Evolutionary conservation across 2,888 invertebrate genomes (phyloP).

Genomic region (Cerastis leucographa): DNA sequence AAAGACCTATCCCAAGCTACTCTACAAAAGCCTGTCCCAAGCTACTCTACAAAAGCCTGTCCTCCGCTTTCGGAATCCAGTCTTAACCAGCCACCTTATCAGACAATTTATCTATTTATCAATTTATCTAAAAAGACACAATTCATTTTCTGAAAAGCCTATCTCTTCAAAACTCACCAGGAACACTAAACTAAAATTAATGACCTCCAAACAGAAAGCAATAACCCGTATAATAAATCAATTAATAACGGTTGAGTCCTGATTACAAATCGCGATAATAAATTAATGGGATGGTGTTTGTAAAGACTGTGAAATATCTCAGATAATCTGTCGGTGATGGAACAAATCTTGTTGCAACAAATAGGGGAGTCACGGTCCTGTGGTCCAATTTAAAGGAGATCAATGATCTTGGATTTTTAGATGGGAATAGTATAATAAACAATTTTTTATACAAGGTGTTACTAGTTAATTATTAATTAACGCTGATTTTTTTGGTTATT

Average conservation of each 20-base stretch:
- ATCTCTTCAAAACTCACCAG: background rate
- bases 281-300: conserved; percentile 52
- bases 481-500: too few relatives aligned
- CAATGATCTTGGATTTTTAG: background rate
- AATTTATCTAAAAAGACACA: too few relatives aligned
- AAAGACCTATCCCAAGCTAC: too few relatives aligned
- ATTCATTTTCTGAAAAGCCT: background rate
- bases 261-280: conserved; percentile 61
- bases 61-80: background rate
- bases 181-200: conserved; percentile 16
- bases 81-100: background rate
- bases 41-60: too few relatives aligned
- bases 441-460: too few relatives aligned
- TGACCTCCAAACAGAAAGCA: conserved; percentile 18
- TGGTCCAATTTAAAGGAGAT: conserved; percentile 57
- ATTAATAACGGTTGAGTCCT: conserved; percentile 52
- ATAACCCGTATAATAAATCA: conserved; percentile 58
- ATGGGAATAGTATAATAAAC: background rate
- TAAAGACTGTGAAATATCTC: conserved; percentile 58
- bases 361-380: conserved; percentile 50
- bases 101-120: too few relatives aligned
- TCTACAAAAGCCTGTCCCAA: too few relatives aligned
- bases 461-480: too few relatives aligned
- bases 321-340: conserved; percentile 39
- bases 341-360: conserved; percentile 58